Evolutionary conservation across 2,797 vertebrate species (phyloP).

Genomic region (Syndactyla subalaris): DNA sequence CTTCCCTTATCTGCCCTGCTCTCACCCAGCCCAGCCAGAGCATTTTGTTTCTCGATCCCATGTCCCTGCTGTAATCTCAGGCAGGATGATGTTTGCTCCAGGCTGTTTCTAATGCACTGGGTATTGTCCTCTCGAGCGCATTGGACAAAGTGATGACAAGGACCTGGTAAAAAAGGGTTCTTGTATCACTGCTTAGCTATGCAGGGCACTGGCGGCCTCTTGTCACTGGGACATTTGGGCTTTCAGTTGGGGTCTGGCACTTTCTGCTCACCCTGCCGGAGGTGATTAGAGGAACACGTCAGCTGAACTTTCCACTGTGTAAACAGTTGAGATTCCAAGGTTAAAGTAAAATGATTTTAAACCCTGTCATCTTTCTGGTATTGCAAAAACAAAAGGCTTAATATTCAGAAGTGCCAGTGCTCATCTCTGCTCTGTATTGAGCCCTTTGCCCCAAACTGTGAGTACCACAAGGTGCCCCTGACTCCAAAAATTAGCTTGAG

Average conservation of each 20-base stretch:
- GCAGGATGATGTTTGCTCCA: conserved; percentile 13
- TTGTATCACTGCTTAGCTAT: conserved; percentile 78
- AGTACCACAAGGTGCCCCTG: not conserved
- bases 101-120: conserved; percentile 69
- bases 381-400: conserved; percentile 50
- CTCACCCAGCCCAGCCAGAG: not conserved
- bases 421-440: not conserved
- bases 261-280: conserved; percentile 56
- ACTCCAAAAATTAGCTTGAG: not conserved
- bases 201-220: conserved; percentile 47
- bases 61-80: conserved; percentile 71
- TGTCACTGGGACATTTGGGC: conserved; percentile 54
- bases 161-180: conserved; percentile 71
- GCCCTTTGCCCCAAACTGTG: not conserved
- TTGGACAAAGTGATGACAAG: conserved; percentile 76
- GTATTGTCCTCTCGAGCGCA: conserved; percentile 69
- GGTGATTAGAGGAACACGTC: conserved; percentile 76
- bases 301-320: conserved; percentile 71
- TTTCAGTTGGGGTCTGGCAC: conserved; percentile 44
- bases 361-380: conserved; percentile 63
- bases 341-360: conserved; percentile 67
- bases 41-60: not conserved
- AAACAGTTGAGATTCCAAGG: conserved; percentile 74
- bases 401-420: not conserved
- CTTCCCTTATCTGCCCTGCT: conserved; percentile 58